These are phyloP conservation scores for Sebastes oblongus DNA, from an alignment of 2,797 vertebrate genomes.

Conservation along the genomic window DNA sequence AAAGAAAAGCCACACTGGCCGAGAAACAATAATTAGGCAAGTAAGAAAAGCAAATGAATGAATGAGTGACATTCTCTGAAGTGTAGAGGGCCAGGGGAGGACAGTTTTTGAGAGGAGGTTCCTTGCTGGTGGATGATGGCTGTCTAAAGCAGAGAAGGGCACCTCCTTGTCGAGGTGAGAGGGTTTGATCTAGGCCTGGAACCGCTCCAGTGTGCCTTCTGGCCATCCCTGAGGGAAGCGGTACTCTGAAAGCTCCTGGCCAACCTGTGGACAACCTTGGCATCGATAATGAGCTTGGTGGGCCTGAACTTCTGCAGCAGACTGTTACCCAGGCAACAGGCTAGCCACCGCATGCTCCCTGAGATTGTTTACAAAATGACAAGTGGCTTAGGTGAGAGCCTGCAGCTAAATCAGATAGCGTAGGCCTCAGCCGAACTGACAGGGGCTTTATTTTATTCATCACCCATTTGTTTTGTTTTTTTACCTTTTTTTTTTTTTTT, in stretches of 20 bases:
- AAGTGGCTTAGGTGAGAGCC: slow-evolving; percentile 48
- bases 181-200: slow-evolving; percentile 48
- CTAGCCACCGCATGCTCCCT: slow-evolving; percentile 58
- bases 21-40: slow-evolving; percentile 30
- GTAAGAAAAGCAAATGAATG: slow-evolving; percentile 15
- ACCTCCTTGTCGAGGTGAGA: slow-evolving; percentile 14
- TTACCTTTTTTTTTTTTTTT: not conserved
- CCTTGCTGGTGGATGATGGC: slow-evolving; percentile 13
- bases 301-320: slow-evolving; percentile 60
- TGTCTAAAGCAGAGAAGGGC: slow-evolving; percentile 16
- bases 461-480: not conserved
- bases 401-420: slow-evolving; percentile 44
- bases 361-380: slow-evolving; percentile 76
- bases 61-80: slow-evolving; percentile 35
- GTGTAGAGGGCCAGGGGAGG: slow-evolving; percentile 9
- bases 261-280: slow-evolving; percentile 72
- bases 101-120: not conserved
- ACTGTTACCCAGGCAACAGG: slow-evolving; percentile 82
- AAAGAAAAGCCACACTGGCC: slow-evolving; percentile 16
- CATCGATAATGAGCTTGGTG: slow-evolving; percentile 77
- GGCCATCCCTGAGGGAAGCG: slow-evolving; percentile 49
- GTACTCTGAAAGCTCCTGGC: slow-evolving; percentile 67
- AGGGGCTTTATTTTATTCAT: slow-evolving; percentile 5
- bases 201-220: slow-evolving; percentile 57
- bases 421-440: slow-evolving; percentile 16